A percentile compares a stretch with the other conserved stretches of the same genome.
Evolutionary conservation across 2,797 vertebrate genomes (phyloP).

Genomic region (Acipenser ruthenus): DNA sequence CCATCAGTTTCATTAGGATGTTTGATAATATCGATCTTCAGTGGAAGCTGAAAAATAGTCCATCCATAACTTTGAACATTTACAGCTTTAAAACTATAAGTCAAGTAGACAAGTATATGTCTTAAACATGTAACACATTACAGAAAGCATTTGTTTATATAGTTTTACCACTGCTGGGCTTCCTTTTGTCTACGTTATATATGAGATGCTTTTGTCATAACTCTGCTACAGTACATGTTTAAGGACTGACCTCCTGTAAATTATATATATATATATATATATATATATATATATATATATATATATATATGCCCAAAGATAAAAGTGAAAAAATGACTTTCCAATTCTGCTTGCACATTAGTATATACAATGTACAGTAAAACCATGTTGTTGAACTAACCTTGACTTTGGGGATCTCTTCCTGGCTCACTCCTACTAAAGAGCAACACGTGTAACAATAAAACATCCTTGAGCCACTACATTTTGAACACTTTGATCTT

Average conservation of each 20-base stretch:
- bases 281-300: no score
- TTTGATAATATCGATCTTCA: constrained; percentile 96
- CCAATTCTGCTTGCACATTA: no score
- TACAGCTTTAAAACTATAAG: constrained; percentile 8
- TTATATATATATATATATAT: no score
- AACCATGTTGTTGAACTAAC: constrained; percentile 47
- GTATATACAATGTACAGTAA: no score
- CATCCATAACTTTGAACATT: not conserved
- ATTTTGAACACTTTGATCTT: constrained; percentile 80
- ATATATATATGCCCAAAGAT: no score
- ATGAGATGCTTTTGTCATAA: no score
- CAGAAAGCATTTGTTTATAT: not conserved
- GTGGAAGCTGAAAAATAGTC: constrained; percentile 66
- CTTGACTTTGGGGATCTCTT: constrained; percentile 80
- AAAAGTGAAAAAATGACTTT: no score
- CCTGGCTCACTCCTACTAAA: constrained; percentile 67
- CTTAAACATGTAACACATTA: not conserved
- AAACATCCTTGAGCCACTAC: constrained; percentile 90
- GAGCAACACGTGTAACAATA: constrained; percentile 94
- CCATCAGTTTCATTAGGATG: constrained; percentile 93
- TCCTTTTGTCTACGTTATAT: no score
- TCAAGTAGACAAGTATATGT: constrained; percentile 16
- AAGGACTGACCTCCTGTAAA: no score
- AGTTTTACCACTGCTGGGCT: no score
- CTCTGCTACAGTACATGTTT: no score